Evolutionary conservation across 1,140 invertebrate species (phyloP).

Genomic region (Zeugodacus cucurbitae): DNA sequence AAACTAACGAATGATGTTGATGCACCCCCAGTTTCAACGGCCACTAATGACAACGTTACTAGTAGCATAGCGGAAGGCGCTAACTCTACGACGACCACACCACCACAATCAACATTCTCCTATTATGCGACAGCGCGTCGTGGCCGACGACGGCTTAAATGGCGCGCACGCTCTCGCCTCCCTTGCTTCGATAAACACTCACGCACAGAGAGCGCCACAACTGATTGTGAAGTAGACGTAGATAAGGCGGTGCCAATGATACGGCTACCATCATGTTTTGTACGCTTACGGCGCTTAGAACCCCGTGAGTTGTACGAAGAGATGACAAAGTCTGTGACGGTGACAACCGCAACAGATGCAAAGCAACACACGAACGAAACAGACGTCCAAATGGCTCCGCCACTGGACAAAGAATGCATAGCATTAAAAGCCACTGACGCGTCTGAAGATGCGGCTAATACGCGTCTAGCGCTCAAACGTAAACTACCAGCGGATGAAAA

Average conservation of each 20-base stretch:
- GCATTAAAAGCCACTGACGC: background rate
- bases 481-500: background rate
- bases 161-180: background rate
- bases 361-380: background rate
- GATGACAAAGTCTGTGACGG: background rate
- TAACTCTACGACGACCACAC: background rate
- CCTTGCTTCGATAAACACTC: conserved; percentile 6
- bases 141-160: conserved; percentile 10
- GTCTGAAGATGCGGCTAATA: background rate
- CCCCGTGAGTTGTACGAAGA: background rate
- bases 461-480: conserved; percentile 11
- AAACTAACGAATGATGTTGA: background rate
- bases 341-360: background rate
- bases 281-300: background rate
- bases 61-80: background rate
- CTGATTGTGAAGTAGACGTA: background rate
- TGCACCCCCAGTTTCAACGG: background rate
- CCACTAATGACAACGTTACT: background rate
- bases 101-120: background rate
- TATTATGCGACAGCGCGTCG: conserved; percentile 14
- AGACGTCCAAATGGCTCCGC: background rate
- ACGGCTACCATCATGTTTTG: conserved; percentile 12
- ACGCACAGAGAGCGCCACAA: background rate
- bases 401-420: background rate
- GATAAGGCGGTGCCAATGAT: background rate